Evolutionary conservation across 2,797 vertebrate genomes (phyloP).

Genomic region (Neosilurus hyrtlii): DNA sequence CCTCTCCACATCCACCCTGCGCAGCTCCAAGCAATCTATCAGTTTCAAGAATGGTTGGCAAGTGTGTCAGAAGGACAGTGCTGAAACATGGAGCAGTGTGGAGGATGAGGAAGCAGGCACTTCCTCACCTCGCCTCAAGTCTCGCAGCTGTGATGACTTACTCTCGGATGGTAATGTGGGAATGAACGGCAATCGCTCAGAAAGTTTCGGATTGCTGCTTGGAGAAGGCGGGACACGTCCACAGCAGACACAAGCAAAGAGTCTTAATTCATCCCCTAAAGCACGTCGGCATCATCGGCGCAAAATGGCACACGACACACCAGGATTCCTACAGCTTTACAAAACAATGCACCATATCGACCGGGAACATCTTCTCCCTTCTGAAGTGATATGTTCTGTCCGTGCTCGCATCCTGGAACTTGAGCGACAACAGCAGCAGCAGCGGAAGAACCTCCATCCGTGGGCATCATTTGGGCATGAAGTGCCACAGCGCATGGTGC

Average conservation of each 20-base stretch:
- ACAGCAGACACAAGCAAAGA: slow-evolving; percentile 62
- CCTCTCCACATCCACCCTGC: slow-evolving; percentile 54
- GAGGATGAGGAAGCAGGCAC: slow-evolving; percentile 70
- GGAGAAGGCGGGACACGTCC: slow-evolving; percentile 71
- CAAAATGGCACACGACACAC: slow-evolving; percentile 82
- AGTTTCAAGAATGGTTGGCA: slow-evolving; percentile 87
- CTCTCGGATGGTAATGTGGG: slow-evolving; percentile 75
- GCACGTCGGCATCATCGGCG: slow-evolving; percentile 61
- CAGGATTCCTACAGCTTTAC: slow-evolving; percentile 94
- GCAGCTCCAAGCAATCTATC: slow-evolving; percentile 77
- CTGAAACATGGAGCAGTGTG: slow-evolving; percentile 86
- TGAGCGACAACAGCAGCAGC: slow-evolving; percentile 83
- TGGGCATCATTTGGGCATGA: slow-evolving; percentile 85
- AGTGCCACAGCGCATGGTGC: slow-evolving; percentile 90
- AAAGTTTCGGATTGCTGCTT: slow-evolving; percentile 87
- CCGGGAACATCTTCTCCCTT: slow-evolving; percentile 86
- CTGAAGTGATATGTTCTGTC: slow-evolving; percentile 93
- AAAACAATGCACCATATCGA: slow-evolving; percentile 98
- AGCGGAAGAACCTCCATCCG: slow-evolving; percentile 71
- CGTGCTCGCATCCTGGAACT: slow-evolving; percentile 92
- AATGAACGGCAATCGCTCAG: slow-evolving; percentile 75
- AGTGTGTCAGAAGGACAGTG: slow-evolving; percentile 76
- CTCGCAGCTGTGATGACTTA: slow-evolving; percentile 92
- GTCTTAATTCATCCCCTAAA: slow-evolving; percentile 54
- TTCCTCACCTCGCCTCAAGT: slow-evolving; percentile 78